Base-by-base conservation (phyloP, 2,113 vertebrate species). In the Solea senegalensis region DNA sequence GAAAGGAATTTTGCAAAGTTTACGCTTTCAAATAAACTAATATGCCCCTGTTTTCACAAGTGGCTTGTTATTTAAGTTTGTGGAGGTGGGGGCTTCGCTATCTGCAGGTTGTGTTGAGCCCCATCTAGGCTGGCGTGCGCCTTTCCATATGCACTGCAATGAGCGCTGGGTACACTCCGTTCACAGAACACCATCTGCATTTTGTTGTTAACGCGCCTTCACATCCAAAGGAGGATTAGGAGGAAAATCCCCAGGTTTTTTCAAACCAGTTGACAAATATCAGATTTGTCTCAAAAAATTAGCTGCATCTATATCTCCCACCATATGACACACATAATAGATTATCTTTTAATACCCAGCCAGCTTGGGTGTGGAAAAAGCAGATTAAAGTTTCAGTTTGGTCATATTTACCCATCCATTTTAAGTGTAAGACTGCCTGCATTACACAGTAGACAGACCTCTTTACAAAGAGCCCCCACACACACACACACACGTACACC, bases 241-340 rank as follows among this genome's bases (percentile, higher is more conserved):
- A 83, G 88, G 86, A 93, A 94, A 94, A 92, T 91, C 93, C 92
- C 83, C 66, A 77, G 79, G 85, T 92, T 94, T 93, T 92, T 94
- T 90, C 57, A 78, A 91, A 90, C 90, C 91, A 84, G 92, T 95
- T 95, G 93, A 95, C 93, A 93, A 94, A 94, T 95, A 95, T 94
- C 93, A 94, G 94, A 95, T 95, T 93, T 95, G 94, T 94, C 93
- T 94, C 88, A 94, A 91, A 57, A 94, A 94, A 94, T 95, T 89
- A 94, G 93, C 92, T 92, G 88, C 88, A 92, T 94, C 93, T 88
- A 93, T 93, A 93, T 93, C 93, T 92, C 79, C 87, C 80, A 72
- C 93, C 93, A 92, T 94, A 94, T 93, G 93, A 95, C 93, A 94
- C 92, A 93, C 92, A 93, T 77, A 94, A 94, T 83, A 93, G 93